Evolutionary conservation across 2,113 vertebrate species (phyloP).

Genomic region (Equus quagga): DNA sequence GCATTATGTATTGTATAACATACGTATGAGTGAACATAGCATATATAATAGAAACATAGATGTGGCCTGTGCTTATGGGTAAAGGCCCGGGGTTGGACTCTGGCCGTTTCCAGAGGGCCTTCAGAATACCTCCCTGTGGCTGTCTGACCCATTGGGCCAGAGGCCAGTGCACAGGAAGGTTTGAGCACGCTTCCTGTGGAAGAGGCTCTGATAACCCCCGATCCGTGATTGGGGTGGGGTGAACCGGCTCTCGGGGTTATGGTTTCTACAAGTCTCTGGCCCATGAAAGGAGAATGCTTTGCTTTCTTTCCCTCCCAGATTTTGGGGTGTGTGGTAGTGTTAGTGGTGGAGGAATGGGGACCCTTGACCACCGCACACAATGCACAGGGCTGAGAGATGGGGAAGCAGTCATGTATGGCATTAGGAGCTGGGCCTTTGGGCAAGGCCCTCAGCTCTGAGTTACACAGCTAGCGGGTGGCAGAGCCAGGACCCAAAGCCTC

Average conservation of each 20-base stretch:
- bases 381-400: too few relatives aligned
- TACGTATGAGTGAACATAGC: neutral
- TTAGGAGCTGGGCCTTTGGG: too few relatives aligned
- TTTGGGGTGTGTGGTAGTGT: neutral
- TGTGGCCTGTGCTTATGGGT: neutral
- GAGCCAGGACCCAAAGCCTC: neutral
- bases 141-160: too few relatives aligned
- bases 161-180: too few relatives aligned
- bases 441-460: neutral
- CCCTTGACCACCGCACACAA: accelerated
- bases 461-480: neutral
- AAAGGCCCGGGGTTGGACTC: neutral
- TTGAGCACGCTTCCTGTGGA: neutral
- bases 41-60: neutral
- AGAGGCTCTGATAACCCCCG: neutral
- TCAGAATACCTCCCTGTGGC: too few relatives aligned
- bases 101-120: neutral
- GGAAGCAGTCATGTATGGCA: accelerated
- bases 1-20: neutral
- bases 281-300: neutral
- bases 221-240: neutral
- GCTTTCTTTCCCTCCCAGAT: neutral
- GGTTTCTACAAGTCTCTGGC: neutral
- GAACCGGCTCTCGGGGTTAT: too few relatives aligned
- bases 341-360: neutral